These are phyloP conservation scores for Rhea americana DNA, from an alignment of 2,113 vertebrate genomes.

Conservation along the genomic window DNA sequence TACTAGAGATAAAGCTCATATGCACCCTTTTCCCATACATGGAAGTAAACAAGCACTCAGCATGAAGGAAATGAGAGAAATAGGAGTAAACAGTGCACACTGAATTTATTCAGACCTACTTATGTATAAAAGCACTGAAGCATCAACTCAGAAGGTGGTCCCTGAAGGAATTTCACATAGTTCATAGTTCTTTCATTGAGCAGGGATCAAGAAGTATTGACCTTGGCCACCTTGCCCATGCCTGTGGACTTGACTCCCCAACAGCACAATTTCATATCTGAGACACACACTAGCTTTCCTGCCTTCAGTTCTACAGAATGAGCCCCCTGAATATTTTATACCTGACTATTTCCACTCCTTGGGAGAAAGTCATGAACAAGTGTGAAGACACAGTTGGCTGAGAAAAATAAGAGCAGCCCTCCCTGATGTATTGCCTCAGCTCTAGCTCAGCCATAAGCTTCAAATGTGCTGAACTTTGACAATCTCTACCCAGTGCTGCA, in stretches of 20 bases:
- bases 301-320: background rate
- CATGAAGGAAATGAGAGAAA: background rate
- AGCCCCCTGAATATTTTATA: background rate
- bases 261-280: background rate
- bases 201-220: background rate
- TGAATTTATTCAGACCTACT: background rate
- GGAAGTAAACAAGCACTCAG: background rate
- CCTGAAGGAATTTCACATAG: background rate
- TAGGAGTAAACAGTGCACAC: background rate
- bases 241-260: background rate
- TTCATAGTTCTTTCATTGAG: background rate
- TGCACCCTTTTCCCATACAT: accelerated
- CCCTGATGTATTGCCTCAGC: background rate
- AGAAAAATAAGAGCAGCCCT: background rate
- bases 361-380: background rate
- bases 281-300: accelerated
- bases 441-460: background rate
- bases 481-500: background rate
- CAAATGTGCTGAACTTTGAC: background rate
- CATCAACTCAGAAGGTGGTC: background rate
- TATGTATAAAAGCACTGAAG: background rate
- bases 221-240: accelerated
- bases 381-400: background rate
- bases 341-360: background rate
- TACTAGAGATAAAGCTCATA: background rate